Percentiles rank a stretch among this genome's conserved stretches.
Evolutionary conservation across 2,113 vertebrate genomes (phyloP).

Genomic region (Puffinus mauretanicus): DNA sequence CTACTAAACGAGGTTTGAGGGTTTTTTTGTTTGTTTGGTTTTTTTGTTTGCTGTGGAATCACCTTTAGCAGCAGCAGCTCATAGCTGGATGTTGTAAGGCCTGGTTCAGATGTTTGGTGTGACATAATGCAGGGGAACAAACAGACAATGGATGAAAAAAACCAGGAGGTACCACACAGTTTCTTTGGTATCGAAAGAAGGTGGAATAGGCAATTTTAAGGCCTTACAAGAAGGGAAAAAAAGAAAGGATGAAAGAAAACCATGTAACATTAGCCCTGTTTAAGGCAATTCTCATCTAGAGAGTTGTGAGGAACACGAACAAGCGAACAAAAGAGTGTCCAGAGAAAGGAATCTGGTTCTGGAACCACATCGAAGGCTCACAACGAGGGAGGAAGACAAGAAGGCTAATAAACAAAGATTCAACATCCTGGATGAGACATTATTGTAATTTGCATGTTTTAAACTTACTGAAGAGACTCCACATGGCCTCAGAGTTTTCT

Average conservation of each 20-base stretch:
- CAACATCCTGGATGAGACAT: not conserved
- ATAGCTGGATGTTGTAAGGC: not conserved
- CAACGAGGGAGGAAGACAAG: not conserved
- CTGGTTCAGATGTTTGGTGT: not conserved
- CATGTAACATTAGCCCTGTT: not conserved
- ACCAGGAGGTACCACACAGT: not conserved
- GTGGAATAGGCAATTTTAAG: not conserved
- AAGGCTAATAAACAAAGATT: not conserved
- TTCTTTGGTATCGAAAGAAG: not conserved
- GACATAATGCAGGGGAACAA: not conserved
- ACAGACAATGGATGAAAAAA: not conserved
- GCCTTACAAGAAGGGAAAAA: not conserved
- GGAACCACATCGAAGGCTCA: accelerated
- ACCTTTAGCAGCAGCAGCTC: not conserved
- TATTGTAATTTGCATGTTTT: accelerated
- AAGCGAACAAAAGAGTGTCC: not conserved
- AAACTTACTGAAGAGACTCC: not conserved
- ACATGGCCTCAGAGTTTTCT: not conserved
- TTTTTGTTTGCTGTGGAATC: not conserved
- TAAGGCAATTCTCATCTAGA: not conserved
- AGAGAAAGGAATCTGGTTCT: not conserved
- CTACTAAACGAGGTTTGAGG: not conserved
- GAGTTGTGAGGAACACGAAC: not conserved
- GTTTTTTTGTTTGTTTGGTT: not conserved
- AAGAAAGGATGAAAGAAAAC: not conserved